Conservation (phyloP, 2,888 invertebrate species). For the Thera britannica region DNA sequence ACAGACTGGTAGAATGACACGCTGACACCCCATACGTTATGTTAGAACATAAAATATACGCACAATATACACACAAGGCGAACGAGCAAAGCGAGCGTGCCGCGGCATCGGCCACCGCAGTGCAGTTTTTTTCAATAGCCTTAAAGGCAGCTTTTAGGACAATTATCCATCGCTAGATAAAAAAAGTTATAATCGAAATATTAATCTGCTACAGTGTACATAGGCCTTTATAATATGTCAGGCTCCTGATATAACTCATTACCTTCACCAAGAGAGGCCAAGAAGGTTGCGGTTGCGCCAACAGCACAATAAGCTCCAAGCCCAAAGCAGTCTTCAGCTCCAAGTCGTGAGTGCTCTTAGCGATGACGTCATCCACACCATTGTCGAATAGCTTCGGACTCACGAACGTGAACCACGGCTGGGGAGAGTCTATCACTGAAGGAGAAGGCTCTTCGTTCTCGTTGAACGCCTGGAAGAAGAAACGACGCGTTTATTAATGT, state of each 20-base stretch:
- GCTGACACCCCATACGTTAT: no score
- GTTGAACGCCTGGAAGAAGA: constrained; percentile 63
- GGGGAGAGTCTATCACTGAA: constrained; percentile 74
- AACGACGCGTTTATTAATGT: neutral
- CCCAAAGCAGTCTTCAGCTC: constrained; percentile 86
- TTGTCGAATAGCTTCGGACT: constrained; percentile 86
- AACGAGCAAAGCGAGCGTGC: no score
- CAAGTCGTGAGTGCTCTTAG: constrained; percentile 77
- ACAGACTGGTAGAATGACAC: no score
- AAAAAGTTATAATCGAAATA: no score
- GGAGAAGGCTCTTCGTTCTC: constrained; percentile 54
- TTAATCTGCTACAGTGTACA: no score
- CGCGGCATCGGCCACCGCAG: no score
- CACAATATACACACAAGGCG: no score
- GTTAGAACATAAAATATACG: no score
- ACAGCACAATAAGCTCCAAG: constrained; percentile 88
- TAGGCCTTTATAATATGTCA: no score
- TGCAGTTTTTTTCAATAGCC: no score
- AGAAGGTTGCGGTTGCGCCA: constrained; percentile 91
- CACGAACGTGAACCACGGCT: constrained; percentile 89
- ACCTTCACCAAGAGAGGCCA: constrained; percentile 92
- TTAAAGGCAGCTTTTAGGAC: no score
- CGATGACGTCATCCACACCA: constrained; percentile 63
- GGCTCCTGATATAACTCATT: constrained; percentile 10
- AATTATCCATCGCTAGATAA: no score